Conservation (phyloP, 2,797 vertebrate genomes). For the Cirrhinus mrigala region DNA sequence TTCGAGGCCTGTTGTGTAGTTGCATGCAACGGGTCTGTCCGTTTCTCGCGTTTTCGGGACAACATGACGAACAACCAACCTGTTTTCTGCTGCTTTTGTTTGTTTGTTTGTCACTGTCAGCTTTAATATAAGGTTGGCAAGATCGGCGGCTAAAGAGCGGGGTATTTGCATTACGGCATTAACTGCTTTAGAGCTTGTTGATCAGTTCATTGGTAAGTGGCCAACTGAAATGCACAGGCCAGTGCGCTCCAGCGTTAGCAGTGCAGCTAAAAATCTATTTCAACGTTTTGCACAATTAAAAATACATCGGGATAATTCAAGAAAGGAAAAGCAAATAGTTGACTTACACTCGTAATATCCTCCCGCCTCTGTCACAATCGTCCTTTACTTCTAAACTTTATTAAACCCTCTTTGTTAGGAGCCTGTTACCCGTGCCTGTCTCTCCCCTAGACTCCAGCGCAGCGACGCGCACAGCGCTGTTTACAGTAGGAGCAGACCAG, state of each 20-base stretch:
- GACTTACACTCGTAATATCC: constrained; percentile 68
- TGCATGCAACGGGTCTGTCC: constrained; percentile 24
- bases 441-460: constrained; percentile 75
- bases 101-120: constrained; percentile 27
- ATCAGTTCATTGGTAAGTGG: constrained; percentile 48
- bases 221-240: constrained; percentile 35
- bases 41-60: constrained; percentile 44
- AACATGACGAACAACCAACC: constrained; percentile 61
- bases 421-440: constrained; percentile 65
- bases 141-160: not conserved
- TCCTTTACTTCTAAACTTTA: constrained; percentile 56
- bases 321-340: not conserved
- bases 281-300: constrained; percentile 40
- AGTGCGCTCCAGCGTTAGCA: constrained; percentile 54
- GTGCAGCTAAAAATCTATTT: constrained; percentile 26
- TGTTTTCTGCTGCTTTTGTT: not conserved
- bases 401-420: constrained; percentile 57
- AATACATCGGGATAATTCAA: not conserved
- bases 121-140: not conserved
- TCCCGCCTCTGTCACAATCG: constrained; percentile 62
- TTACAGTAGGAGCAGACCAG: constrained; percentile 68
- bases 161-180: not conserved
- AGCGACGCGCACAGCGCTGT: constrained; percentile 68
- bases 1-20: constrained; percentile 23
- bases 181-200: constrained; percentile 52